These are phyloP conservation scores for Bombus balteatus DNA, from an alignment of 1,140 invertebrate species.

Conservation along the genomic window DNA sequence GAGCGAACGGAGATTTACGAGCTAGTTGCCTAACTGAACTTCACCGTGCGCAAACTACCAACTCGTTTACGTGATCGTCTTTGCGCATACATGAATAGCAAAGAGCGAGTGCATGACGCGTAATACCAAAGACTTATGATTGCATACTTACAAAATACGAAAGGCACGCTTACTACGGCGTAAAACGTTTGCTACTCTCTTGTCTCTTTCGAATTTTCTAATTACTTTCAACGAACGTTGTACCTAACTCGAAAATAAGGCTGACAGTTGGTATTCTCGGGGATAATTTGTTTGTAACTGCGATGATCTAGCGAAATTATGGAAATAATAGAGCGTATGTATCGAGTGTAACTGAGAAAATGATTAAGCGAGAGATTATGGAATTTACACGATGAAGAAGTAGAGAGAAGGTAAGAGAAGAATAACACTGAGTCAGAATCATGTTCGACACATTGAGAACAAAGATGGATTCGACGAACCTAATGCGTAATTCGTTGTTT, in stretches of 20 bases:
- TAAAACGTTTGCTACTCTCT: background rate
- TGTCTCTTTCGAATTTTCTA: background rate
- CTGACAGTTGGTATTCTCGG: background rate
- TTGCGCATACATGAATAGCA: slow-evolving; percentile 54
- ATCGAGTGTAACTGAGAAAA: too few species aligned
- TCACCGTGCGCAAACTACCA: slow-evolving; percentile 44
- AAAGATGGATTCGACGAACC: too few species aligned
- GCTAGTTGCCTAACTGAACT: slow-evolving; percentile 44
- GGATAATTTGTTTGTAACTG: background rate
- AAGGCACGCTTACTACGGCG: background rate
- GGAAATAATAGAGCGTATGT: too few species aligned
- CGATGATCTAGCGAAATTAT: background rate
- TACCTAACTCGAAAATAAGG: background rate
- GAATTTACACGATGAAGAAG: too few species aligned
- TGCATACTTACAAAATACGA: slow-evolving; percentile 19
- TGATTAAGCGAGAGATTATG: too few species aligned
- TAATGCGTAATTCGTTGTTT: too few species aligned
- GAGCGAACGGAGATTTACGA: slow-evolving; percentile 49
- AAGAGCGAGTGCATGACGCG: slow-evolving; percentile 19
- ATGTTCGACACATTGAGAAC: too few species aligned
- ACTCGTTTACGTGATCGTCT: slow-evolving; percentile 55
- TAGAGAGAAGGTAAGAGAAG: too few species aligned
- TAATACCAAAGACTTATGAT: slow-evolving; percentile 17
- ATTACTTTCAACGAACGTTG: background rate
- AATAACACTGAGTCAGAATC: too few species aligned